Percentiles rank a stretch among this genome's conserved stretches.
Conservation (phyloP, 1,140 invertebrate species). For the Sitobion miscanthi region DNA sequence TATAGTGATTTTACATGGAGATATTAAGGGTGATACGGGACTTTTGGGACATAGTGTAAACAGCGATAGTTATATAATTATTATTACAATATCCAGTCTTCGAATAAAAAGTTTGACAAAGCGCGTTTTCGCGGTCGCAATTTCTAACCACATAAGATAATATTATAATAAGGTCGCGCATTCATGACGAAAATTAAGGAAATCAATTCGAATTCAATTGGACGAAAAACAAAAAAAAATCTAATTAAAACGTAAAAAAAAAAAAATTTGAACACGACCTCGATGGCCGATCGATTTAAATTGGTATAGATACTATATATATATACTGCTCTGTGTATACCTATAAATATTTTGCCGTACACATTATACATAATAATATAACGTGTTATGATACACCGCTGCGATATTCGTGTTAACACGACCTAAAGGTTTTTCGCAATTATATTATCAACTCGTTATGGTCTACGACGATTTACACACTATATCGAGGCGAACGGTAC, state of each 20-base stretch:
- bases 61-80: no score
- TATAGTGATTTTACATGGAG: no score
- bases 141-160: no score
- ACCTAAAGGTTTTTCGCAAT: neutral
- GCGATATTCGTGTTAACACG: neutral
- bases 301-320: neutral
- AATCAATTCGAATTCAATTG: neutral
- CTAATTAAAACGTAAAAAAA: neutral
- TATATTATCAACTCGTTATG: neutral
- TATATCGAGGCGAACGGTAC: neutral
- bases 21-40: no score
- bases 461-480: neutral
- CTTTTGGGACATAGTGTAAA: no score
- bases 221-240: neutral
- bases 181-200: neutral
- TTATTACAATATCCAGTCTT: no score
- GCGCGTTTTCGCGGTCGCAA: no score
- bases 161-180: neutral
- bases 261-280: neutral
- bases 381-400: neutral
- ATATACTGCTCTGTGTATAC: neutral
- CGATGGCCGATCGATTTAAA: neutral
- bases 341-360: neutral
- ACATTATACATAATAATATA: neutral
- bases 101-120: no score